Conservation (phyloP, 2,888 invertebrate genomes). For the Phania funesta region DNA sequence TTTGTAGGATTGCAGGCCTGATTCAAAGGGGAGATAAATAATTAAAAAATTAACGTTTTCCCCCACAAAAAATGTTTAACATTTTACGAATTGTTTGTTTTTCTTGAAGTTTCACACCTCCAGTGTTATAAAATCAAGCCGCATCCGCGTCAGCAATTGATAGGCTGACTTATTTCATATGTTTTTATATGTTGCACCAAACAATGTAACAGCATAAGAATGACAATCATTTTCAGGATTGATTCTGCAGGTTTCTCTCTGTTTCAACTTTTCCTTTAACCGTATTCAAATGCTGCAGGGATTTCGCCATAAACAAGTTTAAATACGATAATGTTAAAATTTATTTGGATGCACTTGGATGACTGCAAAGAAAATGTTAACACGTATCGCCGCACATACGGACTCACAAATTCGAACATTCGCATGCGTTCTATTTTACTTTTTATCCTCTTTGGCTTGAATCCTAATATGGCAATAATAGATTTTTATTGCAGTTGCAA, state of each 20-base stretch:
- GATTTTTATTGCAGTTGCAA: slow-evolving; percentile 33
- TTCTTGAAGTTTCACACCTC: too few relatives aligned
- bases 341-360: slow-evolving; percentile 31
- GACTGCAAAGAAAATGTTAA: slow-evolving; percentile 11
- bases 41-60: too few relatives aligned
- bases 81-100: too few relatives aligned
- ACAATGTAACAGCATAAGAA: too few relatives aligned
- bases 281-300: not conserved
- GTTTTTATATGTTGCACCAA: too few relatives aligned
- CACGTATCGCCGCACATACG: slow-evolving; percentile 4
- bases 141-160: too few relatives aligned
- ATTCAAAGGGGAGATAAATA: too few relatives aligned
- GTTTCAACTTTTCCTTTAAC: not conserved
- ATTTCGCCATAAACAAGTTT: slow-evolving; percentile 5
- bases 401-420: not conserved
- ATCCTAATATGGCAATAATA: slow-evolving; percentile 35
- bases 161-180: too few relatives aligned
- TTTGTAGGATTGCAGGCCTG: too few relatives aligned
- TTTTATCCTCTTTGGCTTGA: not conserved
- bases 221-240: not conserved
- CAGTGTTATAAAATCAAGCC: too few relatives aligned
- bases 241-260: not conserved
- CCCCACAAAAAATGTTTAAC: too few relatives aligned
- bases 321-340: slow-evolving; percentile 22
- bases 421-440: not conserved